Base-by-base conservation (phyloP, 1,140 invertebrate genomes). In the Argopecten irradians region DNA sequence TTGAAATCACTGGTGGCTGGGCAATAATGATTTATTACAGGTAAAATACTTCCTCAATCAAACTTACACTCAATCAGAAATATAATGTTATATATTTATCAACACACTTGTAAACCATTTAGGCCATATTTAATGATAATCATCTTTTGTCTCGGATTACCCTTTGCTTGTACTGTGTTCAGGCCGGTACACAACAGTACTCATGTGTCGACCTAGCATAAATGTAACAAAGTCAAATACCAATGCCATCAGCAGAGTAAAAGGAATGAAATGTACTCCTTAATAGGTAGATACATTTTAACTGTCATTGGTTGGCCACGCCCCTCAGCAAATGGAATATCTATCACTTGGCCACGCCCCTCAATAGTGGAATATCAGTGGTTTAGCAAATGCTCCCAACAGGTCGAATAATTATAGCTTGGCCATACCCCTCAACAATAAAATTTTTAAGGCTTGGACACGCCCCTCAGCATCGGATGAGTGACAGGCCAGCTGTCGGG, bases 401-500 rank as follows among this genome's bases (percentile, higher is more conserved):
- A n/a, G n/a, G n/a, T n/a, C n/a, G n/a, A n/a, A n/a, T n/a, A n/a
- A n/a, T n/a, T n/a, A n/a, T n/a, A n/a, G n/a, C n/a, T n/a, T n/a
- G n/a, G n/a, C n/a, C n/a, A n/a, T n/a, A n/a, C n/a, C n/a, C n/a
- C n/a, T n/a, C n/a, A n/a, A n/a, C n/a, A n/a, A n/a, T n/a, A n/a
- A n/a, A n/a, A n/a, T n/a, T 28, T 2, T 28, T n/a, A 71, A 28
- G 91, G 89, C 0, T 87, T 89, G 34, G 91, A 34, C 2, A 91
- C 43, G 32, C 90, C 91, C 87, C 93, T 93, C 22, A 95, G 84
- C 94, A 95, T 95, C 13, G 92, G 92, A 43, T 89, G 89, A 22
- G 94, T 95, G 7, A 95, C 93, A n/a, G 94, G 94, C 94, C 94
- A 95, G 14, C 91, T 71, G 46, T 94, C 94, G 13, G 94, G 94